Evolutionary conservation across 2,797 vertebrate species (phyloP), one percentile per base, ranked within the genome.

Genomic region (Argyrosomus regius): DNA sequence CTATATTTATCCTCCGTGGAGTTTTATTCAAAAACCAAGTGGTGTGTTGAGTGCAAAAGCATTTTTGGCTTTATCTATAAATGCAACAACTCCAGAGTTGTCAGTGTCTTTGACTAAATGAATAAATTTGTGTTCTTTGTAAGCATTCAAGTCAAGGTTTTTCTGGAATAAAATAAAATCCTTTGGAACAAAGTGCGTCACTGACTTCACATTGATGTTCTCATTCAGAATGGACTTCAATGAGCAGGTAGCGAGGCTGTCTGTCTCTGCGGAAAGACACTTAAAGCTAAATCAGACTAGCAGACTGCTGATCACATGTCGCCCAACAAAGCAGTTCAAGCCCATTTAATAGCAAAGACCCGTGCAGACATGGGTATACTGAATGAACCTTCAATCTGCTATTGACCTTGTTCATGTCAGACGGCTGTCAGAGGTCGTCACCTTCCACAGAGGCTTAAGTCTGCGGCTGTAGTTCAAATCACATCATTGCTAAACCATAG

Each of bases 371-470:
- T 39, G 35, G 20, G 16, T 39, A 13, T 2, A 53, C 14, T 46
- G 65, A 78, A 64, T 48, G 54, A 60, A 54, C 54, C 77, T 59
- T 50, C 76, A 85, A 89, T 88, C 77, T n/a, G 8, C n/a, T 49
- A 68, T 73, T 87, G 76, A 88, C 76, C 72, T 31, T 3, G 8
- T 69, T 83, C 74, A 69, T 46, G 62, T 62, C 28, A 46, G 41
- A 11, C 78, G 46, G 62, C 58, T 72, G 75, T 72, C 56, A 77
- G 70, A 85, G 77, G 81, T 81, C 62, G 4, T 53, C 49, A 54
- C 84, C 78, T 76, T 71, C 78, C 68, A 43, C 75, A 60, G 28
- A 16, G 39, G 45, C 63, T 78, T 61, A 72, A 41, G 12, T 66
- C 65, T 53, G 58, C 46, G 12, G 52, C 26, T 20, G 49, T 12